Evolutionary conservation across 2,113 vertebrate genomes (phyloP).

Genomic region (Tichodroma muraria): DNA sequence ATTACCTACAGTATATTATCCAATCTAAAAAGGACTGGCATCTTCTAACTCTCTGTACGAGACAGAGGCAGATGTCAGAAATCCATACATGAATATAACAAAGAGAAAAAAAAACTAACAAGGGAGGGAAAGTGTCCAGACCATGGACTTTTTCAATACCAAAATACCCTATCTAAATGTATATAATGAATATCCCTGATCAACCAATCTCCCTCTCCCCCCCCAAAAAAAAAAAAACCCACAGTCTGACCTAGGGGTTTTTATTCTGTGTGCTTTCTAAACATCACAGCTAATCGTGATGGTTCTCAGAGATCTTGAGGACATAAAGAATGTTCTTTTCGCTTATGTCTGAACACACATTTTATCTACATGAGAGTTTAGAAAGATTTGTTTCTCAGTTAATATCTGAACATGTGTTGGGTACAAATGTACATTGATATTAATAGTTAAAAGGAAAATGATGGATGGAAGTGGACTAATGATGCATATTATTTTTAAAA

Average conservation of each 20-base stretch:
- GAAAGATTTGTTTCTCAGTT: conserved; percentile 25
- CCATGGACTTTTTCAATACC: neutral
- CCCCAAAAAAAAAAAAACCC: neutral
- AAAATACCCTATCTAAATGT: neutral
- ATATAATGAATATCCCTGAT: neutral
- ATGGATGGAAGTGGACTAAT: conserved; percentile 22
- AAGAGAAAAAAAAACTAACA: conserved; percentile 13
- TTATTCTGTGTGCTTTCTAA: conserved; percentile 11
- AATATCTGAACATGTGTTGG: neutral
- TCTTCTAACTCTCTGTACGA: conserved; percentile 37
- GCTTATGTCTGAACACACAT: neutral
- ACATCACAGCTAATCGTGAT: neutral
- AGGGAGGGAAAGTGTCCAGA: neutral
- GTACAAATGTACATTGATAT: conserved; percentile 15
- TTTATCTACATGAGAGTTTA: conserved; percentile 10
- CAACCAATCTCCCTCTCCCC: neutral
- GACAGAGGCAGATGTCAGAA: conserved; percentile 17
- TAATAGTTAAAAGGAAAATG: conserved; percentile 25
- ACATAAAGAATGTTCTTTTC: conserved; percentile 10
- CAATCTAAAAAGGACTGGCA: conserved; percentile 58
- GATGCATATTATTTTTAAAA: conserved; percentile 25
- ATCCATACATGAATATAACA: conserved; percentile 45
- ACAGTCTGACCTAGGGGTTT: neutral
- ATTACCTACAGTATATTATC: conserved; percentile 65
- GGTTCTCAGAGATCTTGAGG: neutral